Evolutionary conservation across 1,140 invertebrate species (phyloP).

Genomic region (Vanessa tameamea): DNA sequence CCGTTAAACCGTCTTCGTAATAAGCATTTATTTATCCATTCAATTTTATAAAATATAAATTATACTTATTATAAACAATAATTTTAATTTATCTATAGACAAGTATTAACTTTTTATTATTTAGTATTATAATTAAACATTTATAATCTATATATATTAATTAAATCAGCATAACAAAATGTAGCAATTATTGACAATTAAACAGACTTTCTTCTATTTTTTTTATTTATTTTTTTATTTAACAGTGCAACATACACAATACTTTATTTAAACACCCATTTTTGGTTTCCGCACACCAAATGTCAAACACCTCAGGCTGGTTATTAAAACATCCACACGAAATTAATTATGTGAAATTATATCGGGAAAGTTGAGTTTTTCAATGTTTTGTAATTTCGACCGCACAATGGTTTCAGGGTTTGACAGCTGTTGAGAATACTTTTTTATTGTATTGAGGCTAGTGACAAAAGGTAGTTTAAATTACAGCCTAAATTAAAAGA

Average conservation of each 20-base stretch:
- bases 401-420: conserved; percentile 18
- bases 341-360: conserved; percentile 27
- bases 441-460: conserved; percentile 12
- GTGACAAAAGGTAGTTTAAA: not conserved
- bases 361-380: conserved; percentile 18
- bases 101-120: no score
- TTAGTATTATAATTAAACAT: no score
- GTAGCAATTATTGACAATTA: no score
- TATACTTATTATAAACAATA: no score
- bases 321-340: conserved; percentile 13
- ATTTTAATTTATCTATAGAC: no score
- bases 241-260: conserved; percentile 10
- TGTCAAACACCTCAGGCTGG: conserved; percentile 53
- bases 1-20: no score
- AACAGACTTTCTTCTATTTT: not conserved
- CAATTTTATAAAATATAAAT: no score
- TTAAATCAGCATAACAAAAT: no score
- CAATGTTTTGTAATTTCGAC: conserved; percentile 15
- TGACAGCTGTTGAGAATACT: conserved; percentile 13
- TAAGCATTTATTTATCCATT: no score
- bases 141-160: no score
- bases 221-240: not conserved
- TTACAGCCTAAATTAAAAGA: not conserved
- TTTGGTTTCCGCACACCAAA: conserved; percentile 48
- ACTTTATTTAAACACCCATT: conserved; percentile 24